Percentiles rank a stretch among this genome's conserved stretches.
These are phyloP conservation scores for Monochamus alternatus DNA, from an alignment of 2,888 invertebrate genomes.

Conservation along the genomic window DNA sequence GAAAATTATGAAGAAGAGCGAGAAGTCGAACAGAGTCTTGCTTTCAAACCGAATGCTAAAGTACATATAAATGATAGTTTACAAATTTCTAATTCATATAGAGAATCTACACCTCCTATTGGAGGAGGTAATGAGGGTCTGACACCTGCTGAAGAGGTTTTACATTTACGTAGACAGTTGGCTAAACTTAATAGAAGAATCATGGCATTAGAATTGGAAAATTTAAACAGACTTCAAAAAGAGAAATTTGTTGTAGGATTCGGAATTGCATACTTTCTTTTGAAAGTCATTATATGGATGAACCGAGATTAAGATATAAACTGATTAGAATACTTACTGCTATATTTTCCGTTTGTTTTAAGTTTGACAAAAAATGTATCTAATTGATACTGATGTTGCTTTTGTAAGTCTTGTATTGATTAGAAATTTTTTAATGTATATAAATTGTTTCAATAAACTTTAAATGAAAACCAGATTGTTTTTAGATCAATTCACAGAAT, in stretches of 20 bases:
- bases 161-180: slow-evolving; percentile 88
- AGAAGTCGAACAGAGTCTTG: slow-evolving; percentile 61
- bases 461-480: too few relatives aligned
- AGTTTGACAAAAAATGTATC: too few relatives aligned
- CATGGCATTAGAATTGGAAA: slow-evolving; percentile 89
- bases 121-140: slow-evolving; percentile 75
- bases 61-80: slow-evolving; percentile 63
- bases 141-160: slow-evolving; percentile 84
- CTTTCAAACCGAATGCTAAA: slow-evolving; percentile 61
- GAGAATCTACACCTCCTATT: slow-evolving; percentile 63
- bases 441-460: too few relatives aligned
- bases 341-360: not conserved
- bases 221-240: slow-evolving; percentile 86
- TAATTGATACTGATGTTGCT: too few relatives aligned
- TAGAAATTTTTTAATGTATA: too few relatives aligned
- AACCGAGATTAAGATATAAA: slow-evolving; percentile 70
- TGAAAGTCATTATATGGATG: slow-evolving; percentile 90
- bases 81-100: slow-evolving; percentile 55
- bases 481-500: too few relatives aligned
- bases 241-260: slow-evolving; percentile 90
- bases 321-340: slow-evolving; percentile 2
- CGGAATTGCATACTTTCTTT: slow-evolving; percentile 88
- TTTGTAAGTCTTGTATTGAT: too few relatives aligned
- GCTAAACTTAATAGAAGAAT: slow-evolving; percentile 91
- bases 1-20: slow-evolving; percentile 74